phyloP scores from a whole-genome alignment of 1,140 invertebrate genomes.

The Papilio helenus region DNA sequence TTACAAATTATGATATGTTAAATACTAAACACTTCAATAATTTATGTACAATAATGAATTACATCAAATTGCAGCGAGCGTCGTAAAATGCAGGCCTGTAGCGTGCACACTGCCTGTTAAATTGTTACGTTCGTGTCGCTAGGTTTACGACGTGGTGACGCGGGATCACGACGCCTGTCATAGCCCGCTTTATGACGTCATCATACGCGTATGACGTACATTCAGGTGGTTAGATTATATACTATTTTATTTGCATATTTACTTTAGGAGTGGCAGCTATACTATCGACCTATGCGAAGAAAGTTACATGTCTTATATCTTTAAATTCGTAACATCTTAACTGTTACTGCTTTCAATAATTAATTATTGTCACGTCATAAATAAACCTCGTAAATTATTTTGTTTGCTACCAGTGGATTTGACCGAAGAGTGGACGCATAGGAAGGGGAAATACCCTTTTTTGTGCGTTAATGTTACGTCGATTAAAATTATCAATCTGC shows the following conservation, averaged over 20 bases:
- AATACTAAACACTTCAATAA: not conserved
- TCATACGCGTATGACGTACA: not conserved
- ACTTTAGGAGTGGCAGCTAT: not conserved
- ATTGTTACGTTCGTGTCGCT: not conserved
- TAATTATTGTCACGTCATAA: no score
- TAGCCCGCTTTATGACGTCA: slow-evolving; percentile 15
- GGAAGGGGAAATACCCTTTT: no score
- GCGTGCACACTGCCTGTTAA: slow-evolving; percentile 1
- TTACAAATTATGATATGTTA: no score
- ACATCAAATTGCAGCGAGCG: not conserved
- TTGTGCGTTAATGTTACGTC: no score
- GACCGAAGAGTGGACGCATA: no score
- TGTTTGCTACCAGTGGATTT: no score
- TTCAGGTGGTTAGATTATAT: not conserved
- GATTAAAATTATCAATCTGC: no score
- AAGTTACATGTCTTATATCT: no score
- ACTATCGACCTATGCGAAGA: no score
- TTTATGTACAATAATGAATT: not conserved
- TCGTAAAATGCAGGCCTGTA: slow-evolving; percentile 10
- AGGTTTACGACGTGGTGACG: slow-evolving; percentile 19
- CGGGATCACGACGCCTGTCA: not conserved
- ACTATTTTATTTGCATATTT: not conserved
- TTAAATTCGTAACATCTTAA: no score
- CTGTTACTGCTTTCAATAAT: no score
- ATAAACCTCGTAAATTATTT: no score